Evolutionary conservation across 2,888 invertebrate species (phyloP).

Genomic region (Philonicus albiceps): DNA sequence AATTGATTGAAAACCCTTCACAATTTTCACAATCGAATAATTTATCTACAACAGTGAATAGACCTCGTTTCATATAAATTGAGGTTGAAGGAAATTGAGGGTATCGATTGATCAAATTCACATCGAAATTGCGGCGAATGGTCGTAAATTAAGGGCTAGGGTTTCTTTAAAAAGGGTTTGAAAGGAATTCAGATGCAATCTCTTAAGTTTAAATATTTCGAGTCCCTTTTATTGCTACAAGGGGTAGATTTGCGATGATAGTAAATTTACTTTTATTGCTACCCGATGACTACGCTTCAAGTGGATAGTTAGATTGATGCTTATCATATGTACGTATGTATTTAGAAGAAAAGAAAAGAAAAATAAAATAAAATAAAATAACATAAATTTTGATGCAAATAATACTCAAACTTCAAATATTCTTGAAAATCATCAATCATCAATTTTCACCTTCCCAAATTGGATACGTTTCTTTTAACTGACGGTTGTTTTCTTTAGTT

Average conservation of each 20-base stretch:
- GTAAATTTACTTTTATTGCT: not conserved
- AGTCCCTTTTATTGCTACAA: not conserved
- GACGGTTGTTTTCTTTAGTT: too few relatives aligned
- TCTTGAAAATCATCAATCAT: too few relatives aligned
- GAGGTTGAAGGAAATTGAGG: conserved; percentile 24
- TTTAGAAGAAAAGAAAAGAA: too few relatives aligned
- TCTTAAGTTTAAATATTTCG: not conserved
- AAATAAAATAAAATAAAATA: too few relatives aligned
- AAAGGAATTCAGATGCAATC: not conserved
- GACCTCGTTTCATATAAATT: conserved; percentile 25
- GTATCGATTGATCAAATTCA: conserved; percentile 27
- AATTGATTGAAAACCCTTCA: conserved; percentile 33
- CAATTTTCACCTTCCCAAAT: too few relatives aligned
- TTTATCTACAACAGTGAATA: conserved; percentile 30
- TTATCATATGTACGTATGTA: not conserved
- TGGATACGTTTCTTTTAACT: too few relatives aligned
- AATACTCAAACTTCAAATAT: too few relatives aligned
- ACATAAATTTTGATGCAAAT: too few relatives aligned
- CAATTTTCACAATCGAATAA: conserved; percentile 35
- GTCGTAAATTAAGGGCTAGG: conserved; percentile 7
- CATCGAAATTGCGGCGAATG: conserved; percentile 29
- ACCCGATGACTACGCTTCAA: not conserved
- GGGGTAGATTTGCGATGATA: not conserved
- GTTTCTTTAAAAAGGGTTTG: conserved; percentile 17
- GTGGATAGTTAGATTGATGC: not conserved